Evolutionary conservation across 2,888 invertebrate genomes (phyloP), one percentile per base, ranked within the genome.

Genomic region (Lepidocyrtinus sp.): DNA sequence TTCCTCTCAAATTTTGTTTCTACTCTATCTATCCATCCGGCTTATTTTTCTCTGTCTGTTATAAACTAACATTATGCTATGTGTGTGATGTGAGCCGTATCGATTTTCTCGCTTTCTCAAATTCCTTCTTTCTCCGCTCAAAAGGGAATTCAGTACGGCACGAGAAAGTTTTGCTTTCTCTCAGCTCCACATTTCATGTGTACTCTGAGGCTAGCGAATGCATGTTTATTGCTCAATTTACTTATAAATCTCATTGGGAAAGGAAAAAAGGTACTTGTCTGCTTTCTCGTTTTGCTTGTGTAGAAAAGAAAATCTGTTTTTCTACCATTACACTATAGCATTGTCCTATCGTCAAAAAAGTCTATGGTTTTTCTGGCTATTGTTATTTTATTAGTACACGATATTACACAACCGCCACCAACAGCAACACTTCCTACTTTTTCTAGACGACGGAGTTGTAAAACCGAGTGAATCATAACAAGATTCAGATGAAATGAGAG

Each of bases 211-310:
- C 5, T 12, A 15, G 15, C 17, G 50, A 7, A 36, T 12, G 5
- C 50, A 50, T 50, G 50, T 50, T 50, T 50, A 50, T 50, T 50
- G 50, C 50, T 50, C 50, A 50, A 50, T 50, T 50, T 50, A 50
- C 50, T 50, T 50, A 2, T 50, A 17, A 50, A 50, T 50, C 50
- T 50, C 50, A 50, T 50, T 50, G 50, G 50, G 17, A 50, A 50
- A 50, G 36, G 12, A 36, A 36, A 36, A 12, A 12, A 7, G 36
- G 36, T 7, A 36, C 36, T 36, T 36, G 36, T 7, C 12, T 36
- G 36, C 36, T 36, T 36, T 36, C 36, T 36, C 5, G 12, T 36
- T 36, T 36, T 36, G 36, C 36, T 12, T 12, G 36, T 36, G 36
- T n/a, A n/a, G n/a, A 36, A 36, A 7, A 7, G 12, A 36, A 36